These are phyloP conservation scores for Bucorvus abyssinicus DNA, from an alignment of 2,797 vertebrate species.

Conservation along the genomic window DNA sequence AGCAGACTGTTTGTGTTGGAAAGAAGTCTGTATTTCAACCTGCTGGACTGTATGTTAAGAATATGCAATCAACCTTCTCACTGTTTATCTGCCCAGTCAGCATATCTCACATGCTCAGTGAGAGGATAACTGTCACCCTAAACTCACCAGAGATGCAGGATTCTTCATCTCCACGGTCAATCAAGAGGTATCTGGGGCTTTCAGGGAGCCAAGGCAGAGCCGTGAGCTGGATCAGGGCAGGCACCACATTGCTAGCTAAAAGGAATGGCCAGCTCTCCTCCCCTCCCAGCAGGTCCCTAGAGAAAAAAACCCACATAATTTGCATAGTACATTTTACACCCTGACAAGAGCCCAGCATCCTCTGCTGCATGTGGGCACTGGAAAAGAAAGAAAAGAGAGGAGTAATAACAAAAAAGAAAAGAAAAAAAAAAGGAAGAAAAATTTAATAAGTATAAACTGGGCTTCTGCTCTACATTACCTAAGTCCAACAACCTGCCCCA, in stretches of 20 bases:
- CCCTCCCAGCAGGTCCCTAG: constrained; percentile 86
- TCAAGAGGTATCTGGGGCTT: constrained; percentile 91
- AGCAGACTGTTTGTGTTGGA: not conserved
- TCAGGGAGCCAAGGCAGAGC: constrained; percentile 90
- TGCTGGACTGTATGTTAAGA: not conserved
- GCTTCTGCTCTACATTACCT: constrained; percentile 71
- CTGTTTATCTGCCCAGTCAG: not conserved
- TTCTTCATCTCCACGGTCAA: constrained; percentile 84
- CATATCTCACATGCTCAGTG: not conserved
- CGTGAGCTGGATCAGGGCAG: constrained; percentile 85
- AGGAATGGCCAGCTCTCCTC: constrained; percentile 86
- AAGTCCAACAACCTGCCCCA: constrained; percentile 88
- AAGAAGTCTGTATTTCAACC: not conserved
- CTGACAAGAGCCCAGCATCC: not conserved
- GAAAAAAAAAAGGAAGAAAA: too few relatives aligned
- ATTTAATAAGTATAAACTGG: not conserved
- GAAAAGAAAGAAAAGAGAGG: not conserved
- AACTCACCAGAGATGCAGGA: constrained; percentile 83
- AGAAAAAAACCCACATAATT: not conserved
- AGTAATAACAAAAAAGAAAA: not conserved
- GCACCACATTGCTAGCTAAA: constrained; percentile 86
- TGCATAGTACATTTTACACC: not conserved
- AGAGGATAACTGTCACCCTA: not conserved
- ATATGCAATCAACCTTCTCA: not conserved
- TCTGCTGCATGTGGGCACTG: not conserved